phyloP scores from a whole-genome alignment of 2,113 vertebrate species.

The Pogonocichla stellata region DNA sequence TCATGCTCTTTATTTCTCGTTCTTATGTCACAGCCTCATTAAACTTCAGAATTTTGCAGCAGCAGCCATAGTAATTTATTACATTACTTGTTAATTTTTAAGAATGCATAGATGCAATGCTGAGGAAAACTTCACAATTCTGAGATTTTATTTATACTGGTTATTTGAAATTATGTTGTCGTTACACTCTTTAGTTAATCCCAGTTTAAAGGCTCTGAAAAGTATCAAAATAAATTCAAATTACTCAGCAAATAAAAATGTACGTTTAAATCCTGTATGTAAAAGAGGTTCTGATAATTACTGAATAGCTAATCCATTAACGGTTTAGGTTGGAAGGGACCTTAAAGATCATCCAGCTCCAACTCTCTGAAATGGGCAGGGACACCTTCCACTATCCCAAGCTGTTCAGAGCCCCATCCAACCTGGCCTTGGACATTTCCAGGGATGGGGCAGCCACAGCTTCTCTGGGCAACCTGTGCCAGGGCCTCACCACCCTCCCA shows the following conservation, averaged over 20 bases:
- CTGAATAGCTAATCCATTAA: background rate
- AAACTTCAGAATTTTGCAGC: background rate
- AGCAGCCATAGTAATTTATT: background rate
- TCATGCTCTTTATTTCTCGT: background rate
- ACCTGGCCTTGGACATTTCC: no score
- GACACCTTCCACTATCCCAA: background rate
- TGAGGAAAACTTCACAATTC: background rate
- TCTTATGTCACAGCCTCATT: background rate
- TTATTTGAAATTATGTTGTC: background rate
- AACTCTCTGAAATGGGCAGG: background rate
- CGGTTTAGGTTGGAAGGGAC: background rate
- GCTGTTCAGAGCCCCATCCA: background rate
- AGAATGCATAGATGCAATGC: background rate
- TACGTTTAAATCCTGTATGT: background rate
- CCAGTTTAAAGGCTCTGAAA: background rate
- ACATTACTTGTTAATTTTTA: background rate
- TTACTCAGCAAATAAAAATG: background rate
- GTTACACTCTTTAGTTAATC: background rate
- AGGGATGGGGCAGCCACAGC: background rate
- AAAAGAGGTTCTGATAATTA: background rate
- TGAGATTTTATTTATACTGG: background rate
- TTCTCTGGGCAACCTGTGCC: background rate
- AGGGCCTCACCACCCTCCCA: background rate
- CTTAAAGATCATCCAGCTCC: background rate
- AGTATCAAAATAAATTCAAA: background rate